Evolutionary conservation across 2,797 vertebrate species (phyloP).

Genomic region (Eptatretus atami): DNA sequence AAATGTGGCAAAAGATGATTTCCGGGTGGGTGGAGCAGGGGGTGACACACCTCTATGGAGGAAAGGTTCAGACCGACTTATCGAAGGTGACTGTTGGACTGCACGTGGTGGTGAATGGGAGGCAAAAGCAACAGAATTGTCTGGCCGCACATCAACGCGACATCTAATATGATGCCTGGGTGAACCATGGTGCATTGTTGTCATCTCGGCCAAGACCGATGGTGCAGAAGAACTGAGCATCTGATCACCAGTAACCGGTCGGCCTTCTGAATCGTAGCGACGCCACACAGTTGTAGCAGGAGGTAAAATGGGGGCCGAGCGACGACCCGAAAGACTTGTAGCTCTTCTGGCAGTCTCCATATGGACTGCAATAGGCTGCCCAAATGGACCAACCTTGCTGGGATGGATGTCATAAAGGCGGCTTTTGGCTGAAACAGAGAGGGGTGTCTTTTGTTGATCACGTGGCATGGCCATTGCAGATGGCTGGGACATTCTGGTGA

Average conservation of each 20-base stretch:
- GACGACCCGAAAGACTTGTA: not conserved
- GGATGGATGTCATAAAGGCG: conserved; percentile 1
- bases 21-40: conserved; percentile 1
- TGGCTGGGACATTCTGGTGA: too few relatives aligned
- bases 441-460: not conserved
- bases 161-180: not conserved
- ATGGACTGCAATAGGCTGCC: not conserved
- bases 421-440: conserved; percentile 1
- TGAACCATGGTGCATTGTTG: too few relatives aligned
- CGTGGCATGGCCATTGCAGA: too few relatives aligned
- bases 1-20: not conserved
- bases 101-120: not conserved
- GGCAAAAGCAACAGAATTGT: not conserved
- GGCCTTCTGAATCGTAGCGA: not conserved
- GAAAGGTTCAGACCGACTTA: not conserved
- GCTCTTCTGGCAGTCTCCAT: too few relatives aligned
- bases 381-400: not conserved
- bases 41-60: not conserved
- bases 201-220: not conserved
- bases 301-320: not conserved
- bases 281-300: not conserved
- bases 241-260: not conserved
- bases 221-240: not conserved
- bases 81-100: not conserved
- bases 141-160: not conserved